Percentiles rank a stretch among this genome's conserved stretches.
Conservation (phyloP, 2,797 vertebrate species). For the Potorous gilbertii region DNA sequence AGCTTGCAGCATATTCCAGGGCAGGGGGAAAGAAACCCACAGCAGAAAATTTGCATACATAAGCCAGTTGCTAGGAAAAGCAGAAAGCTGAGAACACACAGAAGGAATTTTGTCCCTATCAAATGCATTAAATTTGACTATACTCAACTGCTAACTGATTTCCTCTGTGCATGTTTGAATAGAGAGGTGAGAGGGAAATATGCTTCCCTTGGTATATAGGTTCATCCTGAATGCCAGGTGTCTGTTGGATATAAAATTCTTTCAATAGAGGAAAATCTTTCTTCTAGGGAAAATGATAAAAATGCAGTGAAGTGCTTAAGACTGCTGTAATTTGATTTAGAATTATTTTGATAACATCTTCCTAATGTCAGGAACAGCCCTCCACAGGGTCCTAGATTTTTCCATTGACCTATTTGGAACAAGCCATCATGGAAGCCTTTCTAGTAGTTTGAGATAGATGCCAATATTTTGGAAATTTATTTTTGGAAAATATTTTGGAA, state of each 20-base stretch:
- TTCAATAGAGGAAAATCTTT: constrained; percentile 37
- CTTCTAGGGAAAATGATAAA: not conserved
- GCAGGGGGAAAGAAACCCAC: not conserved
- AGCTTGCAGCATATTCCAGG: constrained; percentile 32
- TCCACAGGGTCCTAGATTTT: not conserved
- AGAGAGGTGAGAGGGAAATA: constrained; percentile 24
- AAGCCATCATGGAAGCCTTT: not conserved
- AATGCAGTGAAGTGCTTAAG: not conserved
- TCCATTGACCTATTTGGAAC: not conserved
- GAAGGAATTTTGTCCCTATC: not conserved
- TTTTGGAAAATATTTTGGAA: not conserved
- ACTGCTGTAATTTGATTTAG: not conserved
- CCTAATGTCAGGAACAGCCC: not conserved
- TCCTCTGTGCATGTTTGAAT: constrained; percentile 45
- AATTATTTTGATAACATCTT: not conserved
- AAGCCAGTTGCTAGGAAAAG: constrained; percentile 12
- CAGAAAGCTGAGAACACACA: not conserved
- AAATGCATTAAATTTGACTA: constrained; percentile 27
- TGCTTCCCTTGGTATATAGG: not conserved
- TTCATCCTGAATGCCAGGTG: constrained; percentile 20
- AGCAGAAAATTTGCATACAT: not conserved
- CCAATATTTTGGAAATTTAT: not conserved
- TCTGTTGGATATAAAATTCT: constrained; percentile 45
- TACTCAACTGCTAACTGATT: not conserved
- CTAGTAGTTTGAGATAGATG: not conserved